These are phyloP conservation scores for Brachionus calyciflorus DNA, from an alignment of 1,140 invertebrate species.

Conservation along the genomic window DNA sequence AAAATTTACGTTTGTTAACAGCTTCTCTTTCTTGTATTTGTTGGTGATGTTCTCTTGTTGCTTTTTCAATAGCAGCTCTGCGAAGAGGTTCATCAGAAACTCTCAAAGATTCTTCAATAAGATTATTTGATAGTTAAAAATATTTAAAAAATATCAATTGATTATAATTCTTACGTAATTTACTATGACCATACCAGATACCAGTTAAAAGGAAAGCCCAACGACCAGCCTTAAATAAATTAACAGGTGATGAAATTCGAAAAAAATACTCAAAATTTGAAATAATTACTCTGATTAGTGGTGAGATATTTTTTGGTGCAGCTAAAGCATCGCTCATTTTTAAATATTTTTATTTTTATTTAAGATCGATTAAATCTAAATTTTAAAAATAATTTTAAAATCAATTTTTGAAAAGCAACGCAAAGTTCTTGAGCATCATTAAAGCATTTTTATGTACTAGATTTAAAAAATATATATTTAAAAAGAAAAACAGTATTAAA, in stretches of 20 bases:
- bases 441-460: background rate
- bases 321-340: constrained; percentile 44
- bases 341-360: background rate
- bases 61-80: constrained; percentile 45
- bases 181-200: constrained; percentile 12
- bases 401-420: constrained; percentile 19
- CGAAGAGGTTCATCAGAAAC: constrained; percentile 3
- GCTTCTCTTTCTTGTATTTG: constrained; percentile 24
- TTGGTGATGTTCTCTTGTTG: constrained; percentile 35
- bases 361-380: constrained; percentile 11
- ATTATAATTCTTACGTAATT: background rate
- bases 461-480: constrained; percentile 11
- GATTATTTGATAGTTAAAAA: background rate
- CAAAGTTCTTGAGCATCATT: constrained; percentile 15
- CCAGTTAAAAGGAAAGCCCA: constrained; percentile 30
- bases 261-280: background rate
- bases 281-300: constrained; percentile 22
- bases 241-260: background rate
- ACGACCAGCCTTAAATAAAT: constrained; percentile 31
- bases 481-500: background rate
- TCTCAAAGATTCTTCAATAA: constrained; percentile 34
- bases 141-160: background rate
- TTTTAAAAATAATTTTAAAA: background rate
- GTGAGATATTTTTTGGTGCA: constrained; percentile 44
- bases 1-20: constrained; percentile 12